A percentile compares a stretch with the other conserved stretches of the same genome.
phyloP scores from a whole-genome alignment of 2,888 invertebrate genomes.

The Meloe dianella region DNA sequence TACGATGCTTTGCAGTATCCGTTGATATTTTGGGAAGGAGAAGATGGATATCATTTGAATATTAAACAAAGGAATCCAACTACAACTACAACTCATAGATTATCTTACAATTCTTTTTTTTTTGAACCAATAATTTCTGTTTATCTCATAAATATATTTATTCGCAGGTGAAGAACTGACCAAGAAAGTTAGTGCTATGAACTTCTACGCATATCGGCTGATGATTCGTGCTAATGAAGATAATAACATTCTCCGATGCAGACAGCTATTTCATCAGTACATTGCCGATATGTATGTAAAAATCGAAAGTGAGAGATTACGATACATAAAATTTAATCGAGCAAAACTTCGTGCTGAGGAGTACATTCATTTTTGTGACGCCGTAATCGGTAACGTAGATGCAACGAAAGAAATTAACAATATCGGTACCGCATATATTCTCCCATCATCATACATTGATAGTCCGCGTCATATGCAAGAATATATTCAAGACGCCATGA shows the following conservation, averaged over 20 bases:
- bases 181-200: conserved; percentile 42
- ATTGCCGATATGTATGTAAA: conserved; percentile 52
- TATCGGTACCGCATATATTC: conserved; percentile 6
- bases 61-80: conserved; percentile 31
- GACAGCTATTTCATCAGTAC: conserved; percentile 44
- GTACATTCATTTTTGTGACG: too few relatives aligned
- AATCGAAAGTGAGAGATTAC: conserved; percentile 49
- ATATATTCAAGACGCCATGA: conserved; percentile 45
- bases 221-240: conserved; percentile 46
- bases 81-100: too few relatives aligned
- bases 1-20: conserved; percentile 44
- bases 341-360: conserved; percentile 34
- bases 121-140: too few relatives aligned
- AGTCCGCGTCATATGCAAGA: conserved; percentile 45
- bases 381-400: too few relatives aligned
- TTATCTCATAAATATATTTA: conserved; percentile 35
- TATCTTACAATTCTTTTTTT: too few relatives aligned
- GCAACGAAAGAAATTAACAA: conserved; percentile 40
- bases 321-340: conserved; percentile 44
- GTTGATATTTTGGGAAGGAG: conserved; percentile 42
- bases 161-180: conserved; percentile 33
- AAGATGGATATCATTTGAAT: conserved; percentile 38
- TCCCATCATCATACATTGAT: conserved; percentile 45
- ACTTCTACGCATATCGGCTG: conserved; percentile 41
- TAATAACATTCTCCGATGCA: conserved; percentile 36